These are phyloP conservation scores for Tenrec ecaudatus DNA, from an alignment of 2,113 vertebrate species.

Conservation along the genomic window DNA sequence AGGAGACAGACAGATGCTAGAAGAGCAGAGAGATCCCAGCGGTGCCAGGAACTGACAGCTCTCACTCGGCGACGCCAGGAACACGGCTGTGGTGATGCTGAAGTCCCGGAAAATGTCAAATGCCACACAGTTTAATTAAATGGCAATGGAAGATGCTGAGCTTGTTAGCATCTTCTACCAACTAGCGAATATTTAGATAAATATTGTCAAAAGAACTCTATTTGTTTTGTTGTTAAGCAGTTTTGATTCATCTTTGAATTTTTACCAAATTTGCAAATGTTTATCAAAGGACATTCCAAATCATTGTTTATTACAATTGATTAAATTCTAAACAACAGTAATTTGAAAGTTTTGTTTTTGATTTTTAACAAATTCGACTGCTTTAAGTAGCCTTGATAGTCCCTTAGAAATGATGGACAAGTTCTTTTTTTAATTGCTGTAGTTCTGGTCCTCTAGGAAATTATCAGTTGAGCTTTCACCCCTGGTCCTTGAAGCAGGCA, in stretches of 20 bases:
- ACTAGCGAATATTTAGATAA: background rate
- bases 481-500: background rate
- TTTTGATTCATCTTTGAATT: background rate
- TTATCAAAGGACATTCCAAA: constrained; percentile 8
- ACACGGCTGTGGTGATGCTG: background rate
- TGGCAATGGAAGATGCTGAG: background rate
- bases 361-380: constrained; percentile 29
- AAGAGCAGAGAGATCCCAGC: background rate
- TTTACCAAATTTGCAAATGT: constrained; percentile 30
- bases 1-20: background rate
- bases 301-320: constrained; percentile 1
- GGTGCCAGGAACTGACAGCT: background rate
- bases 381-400: constrained; percentile 3
- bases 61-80: background rate
- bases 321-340: background rate
- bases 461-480: background rate
- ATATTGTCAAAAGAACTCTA: background rate
- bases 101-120: background rate
- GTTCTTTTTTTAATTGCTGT: background rate
- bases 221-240: no score
- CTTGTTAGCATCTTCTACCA: background rate
- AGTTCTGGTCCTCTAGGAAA: constrained; percentile 21
- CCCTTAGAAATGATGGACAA: constrained; percentile 12
- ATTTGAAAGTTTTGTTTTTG: constrained; percentile 4
- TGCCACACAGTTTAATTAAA: background rate